Conservation (phyloP, 1,140 invertebrate genomes). For the Megalonaias nervosa region DNA sequence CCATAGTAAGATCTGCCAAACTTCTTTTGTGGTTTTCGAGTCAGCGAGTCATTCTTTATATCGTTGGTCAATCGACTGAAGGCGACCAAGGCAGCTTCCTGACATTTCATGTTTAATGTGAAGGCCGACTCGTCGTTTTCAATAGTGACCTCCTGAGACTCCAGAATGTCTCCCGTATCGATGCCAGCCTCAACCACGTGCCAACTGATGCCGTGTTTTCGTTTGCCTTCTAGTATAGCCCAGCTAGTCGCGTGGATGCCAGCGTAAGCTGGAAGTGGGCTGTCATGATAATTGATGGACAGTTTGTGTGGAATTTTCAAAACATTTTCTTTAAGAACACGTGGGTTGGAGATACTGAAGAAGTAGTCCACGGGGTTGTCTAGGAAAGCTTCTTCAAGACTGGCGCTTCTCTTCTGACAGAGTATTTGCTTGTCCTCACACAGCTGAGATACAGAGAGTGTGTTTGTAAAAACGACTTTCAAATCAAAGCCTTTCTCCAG, state of each 20-base stretch:
- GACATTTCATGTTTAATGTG: slow-evolving; percentile 49
- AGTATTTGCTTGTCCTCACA: slow-evolving; percentile 37
- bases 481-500: slow-evolving; percentile 18
- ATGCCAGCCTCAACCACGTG: slow-evolving; percentile 48
- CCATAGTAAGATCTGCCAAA: slow-evolving; percentile 46
- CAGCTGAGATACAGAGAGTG: slow-evolving; percentile 19
- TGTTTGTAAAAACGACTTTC: slow-evolving; percentile 41
- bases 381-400: slow-evolving; percentile 32
- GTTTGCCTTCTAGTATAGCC: slow-evolving; percentile 49
- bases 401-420: slow-evolving; percentile 25
- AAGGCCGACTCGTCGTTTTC: slow-evolving; percentile 42
- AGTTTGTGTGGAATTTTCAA: slow-evolving; percentile 34
- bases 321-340: slow-evolving; percentile 40
- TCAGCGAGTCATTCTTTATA: slow-evolving; percentile 23
- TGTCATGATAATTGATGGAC: slow-evolving; percentile 53
- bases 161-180: slow-evolving; percentile 51
- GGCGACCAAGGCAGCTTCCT: slow-evolving; percentile 38
- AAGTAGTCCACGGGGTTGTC: slow-evolving; percentile 35
- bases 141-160: slow-evolving; percentile 35
- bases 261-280: slow-evolving; percentile 47
- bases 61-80: slow-evolving; percentile 36
- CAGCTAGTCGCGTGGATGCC: slow-evolving; percentile 52
- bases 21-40: slow-evolving; percentile 21
- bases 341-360: slow-evolving; percentile 54
- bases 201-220: slow-evolving; percentile 50